These are phyloP conservation scores for Furcula furcula DNA, from an alignment of 2,888 invertebrate species.

Conservation along the genomic window DNA sequence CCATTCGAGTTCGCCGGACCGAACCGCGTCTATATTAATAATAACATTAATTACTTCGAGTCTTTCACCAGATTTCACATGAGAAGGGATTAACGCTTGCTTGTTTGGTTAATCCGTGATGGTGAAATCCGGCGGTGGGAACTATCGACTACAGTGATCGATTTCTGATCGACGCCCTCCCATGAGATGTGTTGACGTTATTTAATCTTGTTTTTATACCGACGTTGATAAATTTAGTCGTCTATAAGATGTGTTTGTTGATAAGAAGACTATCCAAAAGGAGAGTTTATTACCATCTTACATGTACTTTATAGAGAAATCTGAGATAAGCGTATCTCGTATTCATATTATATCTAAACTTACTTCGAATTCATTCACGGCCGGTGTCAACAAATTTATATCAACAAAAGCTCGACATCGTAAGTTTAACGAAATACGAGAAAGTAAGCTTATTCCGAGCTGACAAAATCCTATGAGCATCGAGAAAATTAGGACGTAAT, in stretches of 20 bases:
- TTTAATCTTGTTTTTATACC: conserved; percentile 22
- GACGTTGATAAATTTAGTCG: conserved; percentile 10
- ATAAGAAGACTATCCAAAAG: conserved; percentile 2
- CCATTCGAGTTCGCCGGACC: conserved; percentile 38
- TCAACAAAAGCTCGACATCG: conserved; percentile 47
- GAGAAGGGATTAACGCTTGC: conserved; percentile 69
- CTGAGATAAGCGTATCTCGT: not conserved
- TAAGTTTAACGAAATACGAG: conserved; percentile 53
- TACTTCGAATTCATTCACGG: conserved; percentile 12
- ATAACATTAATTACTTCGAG: conserved; percentile 59
- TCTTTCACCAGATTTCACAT: conserved; percentile 65
- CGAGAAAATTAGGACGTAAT: conserved; percentile 59
- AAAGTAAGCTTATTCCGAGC: conserved; percentile 51
- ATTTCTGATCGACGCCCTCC: conserved; percentile 34
- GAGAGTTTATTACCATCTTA: not conserved
- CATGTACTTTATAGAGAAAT: conserved; percentile 1
- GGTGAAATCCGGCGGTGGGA: conserved; percentile 49
- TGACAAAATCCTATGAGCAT: conserved; percentile 54
- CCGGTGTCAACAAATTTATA: conserved; percentile 41
- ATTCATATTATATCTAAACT: not conserved
- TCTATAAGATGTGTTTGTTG: conserved; percentile 4
- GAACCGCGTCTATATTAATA: conserved; percentile 43
- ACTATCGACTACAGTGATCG: conserved; percentile 41
- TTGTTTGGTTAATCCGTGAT: conserved; percentile 66
- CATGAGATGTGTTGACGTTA: conserved; percentile 29